Conservation (phyloP, 2,888 invertebrate genomes). For the Drosophila helvetica region DNA sequence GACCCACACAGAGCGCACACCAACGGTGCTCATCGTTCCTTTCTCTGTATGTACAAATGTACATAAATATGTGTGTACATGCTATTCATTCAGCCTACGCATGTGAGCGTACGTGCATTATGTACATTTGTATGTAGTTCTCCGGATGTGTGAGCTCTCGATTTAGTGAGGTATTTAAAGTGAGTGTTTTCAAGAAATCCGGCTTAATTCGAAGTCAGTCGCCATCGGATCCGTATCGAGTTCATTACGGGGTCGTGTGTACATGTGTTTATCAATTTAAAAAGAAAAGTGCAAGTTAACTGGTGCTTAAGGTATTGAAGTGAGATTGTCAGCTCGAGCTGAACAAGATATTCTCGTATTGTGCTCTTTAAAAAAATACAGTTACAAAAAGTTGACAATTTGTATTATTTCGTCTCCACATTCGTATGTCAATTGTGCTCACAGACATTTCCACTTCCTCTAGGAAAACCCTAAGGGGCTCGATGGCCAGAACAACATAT, state of each 20-base stretch:
- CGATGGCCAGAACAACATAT: constrained; percentile 36
- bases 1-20: constrained; percentile 4
- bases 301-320: constrained; percentile 52
- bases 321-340: constrained; percentile 3
- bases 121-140: constrained; percentile 3
- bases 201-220: constrained; percentile 75
- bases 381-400: not conserved
- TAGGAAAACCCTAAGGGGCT: constrained; percentile 45
- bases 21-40: constrained; percentile 2
- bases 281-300: constrained; percentile 36
- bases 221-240: constrained; percentile 66
- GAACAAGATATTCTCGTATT: not conserved
- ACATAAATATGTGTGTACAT: constrained; percentile 13
- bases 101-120: constrained; percentile 10
- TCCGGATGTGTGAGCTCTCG: constrained; percentile 7
- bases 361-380: not conserved
- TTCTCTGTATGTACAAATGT: constrained; percentile 1
- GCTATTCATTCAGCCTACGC: not conserved
- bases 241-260: constrained; percentile 35
- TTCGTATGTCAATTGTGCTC: constrained; percentile 11
- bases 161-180: constrained; percentile 65
- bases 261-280: constrained; percentile 32
- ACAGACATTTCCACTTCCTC: constrained; percentile 21
- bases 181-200: constrained; percentile 60
- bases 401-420: not conserved